phyloP scores from a whole-genome alignment of 2,113 vertebrate genomes.

The Butorides virescens region DNA sequence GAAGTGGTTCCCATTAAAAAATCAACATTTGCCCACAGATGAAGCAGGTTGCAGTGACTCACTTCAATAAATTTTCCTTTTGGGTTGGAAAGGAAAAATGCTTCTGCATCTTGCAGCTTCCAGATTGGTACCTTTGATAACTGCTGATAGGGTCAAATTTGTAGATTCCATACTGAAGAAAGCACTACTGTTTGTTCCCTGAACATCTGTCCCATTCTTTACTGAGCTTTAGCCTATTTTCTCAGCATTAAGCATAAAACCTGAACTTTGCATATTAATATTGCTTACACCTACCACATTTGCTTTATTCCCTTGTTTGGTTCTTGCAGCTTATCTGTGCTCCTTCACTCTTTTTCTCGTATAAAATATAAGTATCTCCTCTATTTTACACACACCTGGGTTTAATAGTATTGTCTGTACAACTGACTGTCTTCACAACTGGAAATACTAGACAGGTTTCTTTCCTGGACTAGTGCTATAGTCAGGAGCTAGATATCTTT shows the following conservation, averaged over 20 bases:
- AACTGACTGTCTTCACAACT: neutral
- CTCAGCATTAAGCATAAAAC: neutral
- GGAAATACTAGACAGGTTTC: neutral
- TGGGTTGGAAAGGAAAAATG: neutral
- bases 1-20: neutral
- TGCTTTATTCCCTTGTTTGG: neutral
- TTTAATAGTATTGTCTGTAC: neutral
- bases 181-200: fast-evolving
- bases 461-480: neutral
- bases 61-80: neutral
- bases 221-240: neutral
- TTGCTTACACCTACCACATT: neutral
- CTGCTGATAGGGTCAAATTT: neutral
- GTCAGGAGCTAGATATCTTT: neutral
- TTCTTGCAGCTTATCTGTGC: neutral
- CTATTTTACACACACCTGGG: neutral
- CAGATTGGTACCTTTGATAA: neutral
- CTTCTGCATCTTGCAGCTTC: neutral
- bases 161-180: neutral
- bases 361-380: neutral
- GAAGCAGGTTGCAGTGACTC: neutral
- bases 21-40: neutral
- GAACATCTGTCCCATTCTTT: neutral
- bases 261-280: neutral
- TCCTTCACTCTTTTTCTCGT: neutral